Evolutionary conservation across 2,113 vertebrate genomes (phyloP).

Genomic region (Thinocorus orbignyianus): DNA sequence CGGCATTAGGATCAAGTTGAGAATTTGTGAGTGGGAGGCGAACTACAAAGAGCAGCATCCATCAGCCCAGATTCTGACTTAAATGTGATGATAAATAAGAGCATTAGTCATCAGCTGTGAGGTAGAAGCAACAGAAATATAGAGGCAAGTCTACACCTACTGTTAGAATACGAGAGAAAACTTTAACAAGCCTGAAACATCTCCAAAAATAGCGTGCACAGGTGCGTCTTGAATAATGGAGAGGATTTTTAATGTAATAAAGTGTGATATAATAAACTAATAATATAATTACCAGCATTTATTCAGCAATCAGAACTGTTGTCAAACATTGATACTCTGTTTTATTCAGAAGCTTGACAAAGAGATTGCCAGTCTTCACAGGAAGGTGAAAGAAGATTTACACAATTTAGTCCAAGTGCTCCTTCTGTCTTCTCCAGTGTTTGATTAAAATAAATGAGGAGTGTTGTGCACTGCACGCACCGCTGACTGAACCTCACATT

Average conservation of each 20-base stretch:
- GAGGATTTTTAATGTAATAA: background rate
- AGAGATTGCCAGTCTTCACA: background rate
- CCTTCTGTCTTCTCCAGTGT: background rate
- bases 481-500: rapidly evolving
- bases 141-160: background rate
- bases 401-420: background rate
- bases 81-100: background rate
- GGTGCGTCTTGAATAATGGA: background rate
- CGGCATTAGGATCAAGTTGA: background rate
- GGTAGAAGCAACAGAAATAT: background rate
- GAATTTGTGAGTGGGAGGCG: background rate
- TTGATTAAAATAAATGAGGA: background rate
- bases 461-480: rapidly evolving
- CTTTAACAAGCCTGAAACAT: background rate
- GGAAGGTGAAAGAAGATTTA: background rate
- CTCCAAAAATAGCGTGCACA: background rate
- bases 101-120: background rate
- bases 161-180: background rate
- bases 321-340: background rate
- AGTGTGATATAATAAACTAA: background rate
- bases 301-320: constrained; percentile 1
- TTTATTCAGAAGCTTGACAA: background rate
- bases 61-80: background rate
- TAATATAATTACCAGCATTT: background rate
- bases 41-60: background rate